A percentile compares a stretch with the other conserved stretches of the same genome.
phyloP scores from a whole-genome alignment of 35 echinoderm and acorn worm genomes.

The Nesometra sesokonis region DNA sequence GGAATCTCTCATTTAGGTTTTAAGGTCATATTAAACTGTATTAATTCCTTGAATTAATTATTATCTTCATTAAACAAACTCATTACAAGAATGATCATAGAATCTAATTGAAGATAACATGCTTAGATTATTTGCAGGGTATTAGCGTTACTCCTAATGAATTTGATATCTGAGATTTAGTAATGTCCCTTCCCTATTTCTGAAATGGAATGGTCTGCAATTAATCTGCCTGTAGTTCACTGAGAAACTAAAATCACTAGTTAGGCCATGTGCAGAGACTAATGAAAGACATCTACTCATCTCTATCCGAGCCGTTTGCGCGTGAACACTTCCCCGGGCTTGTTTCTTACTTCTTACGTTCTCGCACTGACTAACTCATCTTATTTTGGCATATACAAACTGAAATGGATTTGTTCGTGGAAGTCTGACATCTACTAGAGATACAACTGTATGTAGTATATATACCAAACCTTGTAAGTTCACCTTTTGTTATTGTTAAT shows the following conservation, averaged over 20 bases:
- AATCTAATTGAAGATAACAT: not conserved
- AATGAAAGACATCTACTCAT: not conserved
- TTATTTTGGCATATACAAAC: not conserved
- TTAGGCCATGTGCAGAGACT: not conserved
- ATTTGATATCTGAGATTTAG: not conserved
- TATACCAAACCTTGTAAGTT: not conserved
- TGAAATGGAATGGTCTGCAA: not conserved
- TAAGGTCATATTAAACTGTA: not conserved
- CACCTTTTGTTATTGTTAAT: not conserved
- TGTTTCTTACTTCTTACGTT: not conserved
- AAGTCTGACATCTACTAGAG: not conserved
- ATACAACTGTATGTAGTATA: not conserved
- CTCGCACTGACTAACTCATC: not conserved
- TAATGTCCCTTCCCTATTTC: not conserved
- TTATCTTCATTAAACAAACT: not conserved
- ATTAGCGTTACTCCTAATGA: not conserved
- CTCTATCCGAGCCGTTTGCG: not conserved
- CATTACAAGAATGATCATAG: not conserved
- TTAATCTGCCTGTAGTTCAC: not conserved
- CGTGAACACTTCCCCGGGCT: not conserved
- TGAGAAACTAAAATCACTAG: not conserved
- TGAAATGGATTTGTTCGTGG: not conserved
- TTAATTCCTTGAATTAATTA: not conserved
- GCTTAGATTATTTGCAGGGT: not conserved
- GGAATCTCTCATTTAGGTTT: not conserved